Evolutionary conservation across 2,113 vertebrate species (phyloP).

Genomic region (Corythornis madagascariensis): DNA sequence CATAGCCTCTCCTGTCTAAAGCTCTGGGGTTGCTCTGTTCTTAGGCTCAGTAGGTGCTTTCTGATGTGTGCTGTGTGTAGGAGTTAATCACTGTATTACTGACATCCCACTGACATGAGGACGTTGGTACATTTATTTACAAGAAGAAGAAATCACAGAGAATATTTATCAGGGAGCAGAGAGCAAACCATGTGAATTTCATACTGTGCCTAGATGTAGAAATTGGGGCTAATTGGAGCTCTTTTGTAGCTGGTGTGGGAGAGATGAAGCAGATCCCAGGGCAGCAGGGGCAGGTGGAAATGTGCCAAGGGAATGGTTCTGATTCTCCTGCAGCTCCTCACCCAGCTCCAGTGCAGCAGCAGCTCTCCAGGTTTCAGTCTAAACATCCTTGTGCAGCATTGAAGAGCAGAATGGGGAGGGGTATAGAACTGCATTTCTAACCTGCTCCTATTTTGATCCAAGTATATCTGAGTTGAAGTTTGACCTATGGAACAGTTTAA

Average conservation of each 20-base stretch:
- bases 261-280: not conserved
- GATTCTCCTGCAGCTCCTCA: not conserved
- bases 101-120: not conserved
- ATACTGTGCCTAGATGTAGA: not conserved
- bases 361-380: not conserved
- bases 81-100: not conserved
- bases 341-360: not conserved
- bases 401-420: not conserved
- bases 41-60: not conserved
- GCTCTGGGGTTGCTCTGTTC: not conserved
- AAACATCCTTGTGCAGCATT: not conserved
- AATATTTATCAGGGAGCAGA: not conserved
- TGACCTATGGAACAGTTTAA: not conserved
- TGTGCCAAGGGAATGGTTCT: accelerated
- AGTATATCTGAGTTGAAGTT: not conserved
- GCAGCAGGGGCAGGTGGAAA: not conserved
- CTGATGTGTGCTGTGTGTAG: not conserved
- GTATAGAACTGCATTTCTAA: not conserved
- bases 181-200: not conserved
- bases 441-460: not conserved
- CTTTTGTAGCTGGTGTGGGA: not conserved
- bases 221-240: not conserved
- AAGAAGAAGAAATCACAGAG: not conserved
- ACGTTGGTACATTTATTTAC: not conserved
- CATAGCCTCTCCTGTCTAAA: not conserved